Evolutionary conservation across 2,888 invertebrate species (phyloP).

Genomic region (Macrosiphum euphorbiae): DNA sequence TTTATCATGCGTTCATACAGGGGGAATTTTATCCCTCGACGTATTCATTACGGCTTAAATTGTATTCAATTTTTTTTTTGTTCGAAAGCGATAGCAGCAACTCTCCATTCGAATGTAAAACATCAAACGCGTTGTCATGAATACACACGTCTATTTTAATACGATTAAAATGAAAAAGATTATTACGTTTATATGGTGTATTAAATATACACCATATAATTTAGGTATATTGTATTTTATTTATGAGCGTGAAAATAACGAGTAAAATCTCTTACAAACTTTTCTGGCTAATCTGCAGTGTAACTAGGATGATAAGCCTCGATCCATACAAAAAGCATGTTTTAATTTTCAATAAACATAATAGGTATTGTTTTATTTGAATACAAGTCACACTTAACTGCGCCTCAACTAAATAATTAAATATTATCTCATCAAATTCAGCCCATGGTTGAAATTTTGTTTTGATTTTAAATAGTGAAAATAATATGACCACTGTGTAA

Average conservation of each 20-base stretch:
- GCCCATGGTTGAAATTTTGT: not conserved
- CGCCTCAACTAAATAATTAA: not conserved
- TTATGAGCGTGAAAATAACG: not conserved
- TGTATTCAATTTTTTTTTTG: not conserved
- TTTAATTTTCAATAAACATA: not conserved
- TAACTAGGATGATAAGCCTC: not conserved
- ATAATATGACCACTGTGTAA: not conserved
- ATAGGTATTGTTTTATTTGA: not conserved
- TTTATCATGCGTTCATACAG: not conserved
- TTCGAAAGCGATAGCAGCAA: not conserved
- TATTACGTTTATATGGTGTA: not conserved
- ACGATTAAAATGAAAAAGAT: conserved; percentile 7
- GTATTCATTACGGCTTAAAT: not conserved
- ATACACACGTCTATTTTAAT: not conserved
- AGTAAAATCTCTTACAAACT: not conserved
- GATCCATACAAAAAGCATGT: not conserved
- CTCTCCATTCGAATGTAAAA: not conserved
- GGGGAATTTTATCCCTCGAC: not conserved
- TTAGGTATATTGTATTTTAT: not conserved
- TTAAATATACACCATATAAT: not conserved
- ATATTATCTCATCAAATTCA: not conserved
- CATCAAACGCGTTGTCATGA: not conserved
- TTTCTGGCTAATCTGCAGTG: not conserved
- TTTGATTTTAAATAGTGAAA: not conserved
- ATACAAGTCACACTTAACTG: not conserved